Evolutionary conservation across 2,888 invertebrate species (phyloP), one percentile per base, ranked within the genome.

Genomic region (Himalopsyche japonica): DNA sequence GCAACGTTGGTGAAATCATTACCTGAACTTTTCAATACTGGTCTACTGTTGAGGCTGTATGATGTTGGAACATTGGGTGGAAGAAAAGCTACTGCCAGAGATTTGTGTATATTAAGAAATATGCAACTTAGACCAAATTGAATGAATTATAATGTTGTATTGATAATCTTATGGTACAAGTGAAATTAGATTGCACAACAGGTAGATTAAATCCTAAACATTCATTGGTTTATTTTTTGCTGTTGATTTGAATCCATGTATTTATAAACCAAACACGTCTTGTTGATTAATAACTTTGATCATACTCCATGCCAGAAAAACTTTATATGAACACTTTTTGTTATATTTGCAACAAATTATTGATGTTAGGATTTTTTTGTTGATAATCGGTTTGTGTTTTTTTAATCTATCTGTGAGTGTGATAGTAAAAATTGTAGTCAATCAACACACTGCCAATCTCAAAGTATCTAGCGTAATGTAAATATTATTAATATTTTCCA

Each of bases 41-140:
- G 95, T 87, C 91, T 97, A 82, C 92, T 97, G 85, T 91, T 97
- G 79, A 93, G 96, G 88, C 91, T 97, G 86, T 97, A 98, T 90
- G 97, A 98, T 90, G 93, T 97, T 79, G 93, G 95, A 80, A 94
- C 95, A 27, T 90, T 93, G 27, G 93, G 94, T 82, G 97, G 98
- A 0, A 93, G 98, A 83, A 96, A 96, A 89, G 95, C 96, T 84
- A 97, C 97, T 82, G 97, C 98, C 0, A 94, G 97, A 88, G 97
- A 97, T 90, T 92, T 98, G 84, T 97, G 98, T 89, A 94, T 98
- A 88, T 93, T 97, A 88, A 93, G 97, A 86, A 97, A 97, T 91
- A 96, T 97, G 92, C 93, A 94, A 88, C 91, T 96, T 47, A 93
- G 94, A 88, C 93, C 93, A 27, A 92, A 92, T 83, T 93, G 89